Percentiles rank a stretch among this genome's conserved stretches.
phyloP scores from a whole-genome alignment of 2,888 invertebrate species.

The Lasioglossum leucozonium region DNA sequence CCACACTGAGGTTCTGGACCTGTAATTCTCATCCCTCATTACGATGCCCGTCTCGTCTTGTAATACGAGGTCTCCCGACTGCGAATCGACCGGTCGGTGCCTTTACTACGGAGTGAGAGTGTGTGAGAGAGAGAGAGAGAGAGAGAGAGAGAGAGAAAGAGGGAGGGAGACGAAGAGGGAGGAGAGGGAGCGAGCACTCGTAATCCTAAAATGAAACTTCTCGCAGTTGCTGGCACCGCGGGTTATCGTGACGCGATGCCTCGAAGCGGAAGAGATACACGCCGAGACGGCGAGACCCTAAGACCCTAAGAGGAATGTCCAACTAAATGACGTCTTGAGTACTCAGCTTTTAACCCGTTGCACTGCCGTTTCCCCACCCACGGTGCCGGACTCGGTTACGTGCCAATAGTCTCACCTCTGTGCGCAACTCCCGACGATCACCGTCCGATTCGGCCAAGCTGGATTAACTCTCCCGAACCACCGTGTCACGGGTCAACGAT shows the following conservation, averaged over 20 bases:
- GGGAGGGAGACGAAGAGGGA: conserved; percentile 29
- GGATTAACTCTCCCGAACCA: conserved; percentile 6
- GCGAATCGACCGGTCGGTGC: conserved; percentile 53
- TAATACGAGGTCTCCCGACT: conserved; percentile 66
- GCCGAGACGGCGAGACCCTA: conserved; percentile 62
- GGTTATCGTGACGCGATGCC: conserved; percentile 76
- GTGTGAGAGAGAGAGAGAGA: not conserved
- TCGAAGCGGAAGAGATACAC: conserved; percentile 79
- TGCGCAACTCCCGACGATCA: not conserved
- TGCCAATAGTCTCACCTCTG: not conserved
- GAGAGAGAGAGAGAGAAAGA: not conserved
- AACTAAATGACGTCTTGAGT: conserved; percentile 70
- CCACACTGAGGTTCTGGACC: conserved; percentile 40
- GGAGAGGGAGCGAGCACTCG: conserved; percentile 53
- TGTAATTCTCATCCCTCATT: conserved; percentile 72
- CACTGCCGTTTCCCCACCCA: conserved; percentile 10
- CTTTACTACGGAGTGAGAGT: conserved; percentile 8
- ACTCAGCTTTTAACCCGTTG: conserved; percentile 53
- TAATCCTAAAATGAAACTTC: conserved; percentile 80
- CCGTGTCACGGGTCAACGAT: not conserved
- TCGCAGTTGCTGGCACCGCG: conserved; percentile 71
- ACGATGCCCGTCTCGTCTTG: conserved; percentile 70
- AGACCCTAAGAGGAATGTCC: conserved; percentile 72
- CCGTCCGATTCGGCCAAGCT: not conserved
- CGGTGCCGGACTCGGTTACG: not conserved